Base-by-base conservation (phyloP, 2,888 invertebrate species). In the Athrips mouffetella region DNA sequence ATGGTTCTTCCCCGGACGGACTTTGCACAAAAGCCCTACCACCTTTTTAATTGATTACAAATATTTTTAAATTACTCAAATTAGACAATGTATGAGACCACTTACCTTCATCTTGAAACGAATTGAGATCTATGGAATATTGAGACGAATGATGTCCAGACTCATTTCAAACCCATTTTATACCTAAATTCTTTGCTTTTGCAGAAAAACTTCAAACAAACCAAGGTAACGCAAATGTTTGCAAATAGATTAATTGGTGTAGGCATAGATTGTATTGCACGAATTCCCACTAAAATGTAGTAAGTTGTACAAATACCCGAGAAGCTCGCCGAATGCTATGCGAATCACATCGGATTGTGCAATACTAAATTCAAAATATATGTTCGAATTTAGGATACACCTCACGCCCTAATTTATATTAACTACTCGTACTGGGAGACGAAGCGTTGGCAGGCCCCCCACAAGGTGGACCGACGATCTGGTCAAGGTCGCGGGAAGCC, bases 51-150 rank as follows among this genome's bases (percentile, higher is more conserved):
- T n/a, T n/a, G n/a, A n/a, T n/a, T n/a, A n/a, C n/a, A n/a, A n/a
- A n/a, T n/a, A n/a, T n/a, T n/a, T n/a, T n/a, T n/a, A n/a, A n/a
- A n/a, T n/a, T n/a, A n/a, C n/a, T n/a, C n/a, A n/a, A n/a, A n/a
- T n/a, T n/a, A n/a, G n/a, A n/a, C n/a, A n/a, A n/a, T n/a, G n/a
- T n/a, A n/a, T n/a, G n/a, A n/a, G n/a, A n/a, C n/a, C n/a, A n/a
- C n/a, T 55, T 77, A 85, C 86, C 86, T 81, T 79, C 85, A 86
- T 86, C 42, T 63, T 76, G 67, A 54, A 45, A 51, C 50, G 45
- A 48, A 53, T 51, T 77, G 78, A 81, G 78, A 80, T 83, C 77
- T 66, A 67, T 55, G 62, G 64, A 65, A 69, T 52, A 42, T 20
- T 45, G 39, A 55, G 54, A 57, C 57, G 68, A 80, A 72, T 84